phyloP scores from a whole-genome alignment of 2,797 vertebrate species.

The Caiman crocodilus region DNA sequence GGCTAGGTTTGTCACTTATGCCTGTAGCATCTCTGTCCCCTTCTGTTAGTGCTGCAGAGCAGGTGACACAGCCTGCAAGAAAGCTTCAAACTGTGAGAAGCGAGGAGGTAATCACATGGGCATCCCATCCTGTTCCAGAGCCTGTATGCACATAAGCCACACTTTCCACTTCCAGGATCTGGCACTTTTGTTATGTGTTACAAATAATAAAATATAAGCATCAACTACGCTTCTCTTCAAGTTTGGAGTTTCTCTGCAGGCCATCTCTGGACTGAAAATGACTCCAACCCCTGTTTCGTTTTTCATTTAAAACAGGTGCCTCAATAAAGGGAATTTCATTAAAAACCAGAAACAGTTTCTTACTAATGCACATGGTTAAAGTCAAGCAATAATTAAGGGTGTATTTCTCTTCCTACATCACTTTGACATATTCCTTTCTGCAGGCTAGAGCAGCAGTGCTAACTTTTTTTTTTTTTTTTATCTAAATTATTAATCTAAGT shows the following conservation, averaged over 20 bases:
- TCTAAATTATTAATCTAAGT: no score
- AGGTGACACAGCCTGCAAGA: neutral
- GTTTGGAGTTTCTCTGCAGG: neutral
- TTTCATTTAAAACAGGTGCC: neutral
- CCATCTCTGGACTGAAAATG: neutral
- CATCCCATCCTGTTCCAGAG: neutral
- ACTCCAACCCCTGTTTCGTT: neutral
- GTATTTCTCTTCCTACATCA: neutral
- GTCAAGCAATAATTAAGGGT: neutral
- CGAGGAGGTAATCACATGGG: neutral
- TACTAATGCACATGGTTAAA: neutral
- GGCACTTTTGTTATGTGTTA: neutral
- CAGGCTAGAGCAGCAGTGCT: neutral
- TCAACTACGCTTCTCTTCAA: neutral
- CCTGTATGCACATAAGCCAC: fast-evolving
- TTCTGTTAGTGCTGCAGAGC: neutral
- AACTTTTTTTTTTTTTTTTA: neutral
- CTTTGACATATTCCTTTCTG: neutral
- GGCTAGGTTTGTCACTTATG: neutral
- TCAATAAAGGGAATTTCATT: neutral
- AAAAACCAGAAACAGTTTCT: neutral
- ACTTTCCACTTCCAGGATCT: neutral
- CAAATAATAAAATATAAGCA: neutral
- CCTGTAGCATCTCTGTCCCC: neutral
- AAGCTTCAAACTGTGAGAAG: neutral